Percentiles rank a stretch among this genome's conserved stretches.
phyloP scores from a whole-genome alignment of 2,113 vertebrate genomes.

The Dipodomys ordii region DNA sequence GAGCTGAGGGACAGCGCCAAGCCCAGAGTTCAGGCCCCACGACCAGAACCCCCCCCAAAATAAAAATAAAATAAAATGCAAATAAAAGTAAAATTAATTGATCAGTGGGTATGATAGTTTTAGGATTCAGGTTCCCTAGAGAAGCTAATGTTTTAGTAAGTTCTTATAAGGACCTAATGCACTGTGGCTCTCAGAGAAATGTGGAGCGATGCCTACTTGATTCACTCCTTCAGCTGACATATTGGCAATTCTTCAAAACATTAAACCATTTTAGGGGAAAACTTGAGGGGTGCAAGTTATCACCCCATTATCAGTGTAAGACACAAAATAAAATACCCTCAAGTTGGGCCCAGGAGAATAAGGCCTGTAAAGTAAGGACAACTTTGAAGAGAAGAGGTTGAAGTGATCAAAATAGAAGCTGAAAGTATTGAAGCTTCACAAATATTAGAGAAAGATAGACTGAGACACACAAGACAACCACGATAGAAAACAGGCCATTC shows the following conservation, averaged over 20 bases:
- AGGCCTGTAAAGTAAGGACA: slow-evolving; percentile 65
- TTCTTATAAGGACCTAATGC: slow-evolving; percentile 8
- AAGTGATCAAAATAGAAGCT: slow-evolving; percentile 64
- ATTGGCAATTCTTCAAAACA: slow-evolving; percentile 55
- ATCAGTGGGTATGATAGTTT: not conserved
- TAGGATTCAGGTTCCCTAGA: slow-evolving; percentile 20
- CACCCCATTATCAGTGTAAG: slow-evolving; percentile 67
- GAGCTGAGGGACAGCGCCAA: too few relatives aligned
- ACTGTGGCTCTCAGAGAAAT: slow-evolving; percentile 19
- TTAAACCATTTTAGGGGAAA: slow-evolving; percentile 71
- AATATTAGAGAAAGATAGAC: not conserved
- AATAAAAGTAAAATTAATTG: slow-evolving; percentile 12
- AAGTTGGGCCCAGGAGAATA: slow-evolving; percentile 45
- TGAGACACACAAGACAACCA: slow-evolving; percentile 38
- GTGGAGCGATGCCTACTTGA: slow-evolving; percentile 45
- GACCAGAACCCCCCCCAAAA: too few relatives aligned
- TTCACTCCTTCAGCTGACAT: slow-evolving; percentile 61
- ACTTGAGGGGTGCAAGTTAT: slow-evolving; percentile 77
- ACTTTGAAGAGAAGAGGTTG: slow-evolving; percentile 50
- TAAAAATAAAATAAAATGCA: not conserved
- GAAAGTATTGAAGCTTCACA: slow-evolving; percentile 40
- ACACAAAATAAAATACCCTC: slow-evolving; percentile 72
- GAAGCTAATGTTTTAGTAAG: slow-evolving; percentile 3
- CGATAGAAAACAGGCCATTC: slow-evolving; percentile 21
- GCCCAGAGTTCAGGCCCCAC: too few relatives aligned